Percentiles rank a stretch among this genome's conserved stretches.
phyloP scores from a whole-genome alignment of 2,888 invertebrate genomes.

The Octodonta nipae region DNA sequence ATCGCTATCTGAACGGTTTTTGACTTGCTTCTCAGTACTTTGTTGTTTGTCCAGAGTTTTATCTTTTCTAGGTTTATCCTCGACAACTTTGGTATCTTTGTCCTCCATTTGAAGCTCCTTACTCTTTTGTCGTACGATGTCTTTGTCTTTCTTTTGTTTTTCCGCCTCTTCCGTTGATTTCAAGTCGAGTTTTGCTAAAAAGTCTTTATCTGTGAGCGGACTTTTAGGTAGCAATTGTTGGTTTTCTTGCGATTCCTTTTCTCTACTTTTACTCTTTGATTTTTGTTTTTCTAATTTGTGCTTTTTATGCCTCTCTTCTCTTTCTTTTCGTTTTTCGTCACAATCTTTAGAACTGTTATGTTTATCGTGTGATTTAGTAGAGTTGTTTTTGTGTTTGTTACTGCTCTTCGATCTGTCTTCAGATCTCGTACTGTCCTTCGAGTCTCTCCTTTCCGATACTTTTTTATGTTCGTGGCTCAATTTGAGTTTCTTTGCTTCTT shows the following conservation, averaged over 20 bases:
- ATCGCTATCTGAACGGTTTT: constrained; percentile 12
- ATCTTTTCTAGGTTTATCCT: neutral
- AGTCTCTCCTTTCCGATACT: constrained; percentile 50
- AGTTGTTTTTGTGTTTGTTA: constrained; percentile 46
- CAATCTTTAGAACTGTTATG: constrained; percentile 32
- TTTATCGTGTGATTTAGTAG: constrained; percentile 40
- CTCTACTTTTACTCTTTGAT: constrained; percentile 28
- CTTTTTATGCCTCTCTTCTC: constrained; percentile 30
- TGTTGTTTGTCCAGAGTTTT: too few relatives aligned
- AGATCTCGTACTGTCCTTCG: constrained; percentile 46
- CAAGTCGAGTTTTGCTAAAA: constrained; percentile 44
- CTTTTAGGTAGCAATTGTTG: constrained; percentile 14
- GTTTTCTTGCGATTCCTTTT: constrained; percentile 22
- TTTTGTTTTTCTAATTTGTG: constrained; percentile 26
- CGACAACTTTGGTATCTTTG: constrained; percentile 10
- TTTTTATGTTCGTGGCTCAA: constrained; percentile 39
- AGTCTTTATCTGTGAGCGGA: constrained; percentile 40
- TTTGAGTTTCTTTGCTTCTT: constrained; percentile 51
- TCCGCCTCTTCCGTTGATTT: constrained; percentile 45
- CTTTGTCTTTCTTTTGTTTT: constrained; percentile 34
- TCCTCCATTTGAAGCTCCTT: constrained; percentile 1
- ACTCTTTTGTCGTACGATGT: neutral
- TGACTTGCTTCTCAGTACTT: constrained; percentile 14
- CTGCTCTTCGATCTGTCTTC: constrained; percentile 34
- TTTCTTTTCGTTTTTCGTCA: constrained; percentile 24